These are phyloP conservation scores for Phalera bucephala DNA, from an alignment of 2,888 invertebrate genomes.

Conservation along the genomic window DNA sequence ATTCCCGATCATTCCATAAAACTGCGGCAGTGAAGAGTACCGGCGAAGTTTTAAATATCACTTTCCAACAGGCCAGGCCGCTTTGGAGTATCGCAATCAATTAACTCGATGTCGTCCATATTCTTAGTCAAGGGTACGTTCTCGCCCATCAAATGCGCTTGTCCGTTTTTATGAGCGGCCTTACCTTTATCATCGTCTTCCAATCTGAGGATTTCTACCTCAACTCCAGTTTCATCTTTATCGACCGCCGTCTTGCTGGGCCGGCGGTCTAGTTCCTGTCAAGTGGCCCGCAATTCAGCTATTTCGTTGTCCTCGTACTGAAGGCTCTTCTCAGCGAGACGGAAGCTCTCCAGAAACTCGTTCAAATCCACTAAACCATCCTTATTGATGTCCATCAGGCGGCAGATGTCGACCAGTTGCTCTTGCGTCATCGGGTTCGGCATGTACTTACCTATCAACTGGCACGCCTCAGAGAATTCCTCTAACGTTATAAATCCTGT, in stretches of 20 bases:
- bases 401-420: constrained; percentile 93
- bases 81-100: constrained; percentile 59
- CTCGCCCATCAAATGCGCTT: constrained; percentile 55
- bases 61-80: constrained; percentile 71
- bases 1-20: constrained; percentile 1
- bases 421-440: constrained; percentile 90
- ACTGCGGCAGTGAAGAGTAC: constrained; percentile 13
- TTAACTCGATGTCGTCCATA: constrained; percentile 65
- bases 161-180: constrained; percentile 23
- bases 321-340: constrained; percentile 88
- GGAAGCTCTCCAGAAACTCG: constrained; percentile 96
- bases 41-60: constrained; percentile 57
- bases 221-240: constrained; percentile 68
- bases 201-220: constrained; percentile 65
- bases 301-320: constrained; percentile 64
- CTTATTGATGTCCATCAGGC: constrained; percentile 96
- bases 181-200: constrained; percentile 39
- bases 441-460: no score
- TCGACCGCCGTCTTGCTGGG: constrained; percentile 78
- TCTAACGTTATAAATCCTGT: no score
- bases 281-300: constrained; percentile 63
- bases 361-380: constrained; percentile 96
- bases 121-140: constrained; percentile 38
- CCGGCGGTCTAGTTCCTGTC: constrained; percentile 76
- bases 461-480: constrained; percentile 97